A percentile compares a stretch with the other conserved stretches of the same genome.
phyloP scores from a whole-genome alignment of 2,797 vertebrate genomes.

The Calcarius lapponicus region DNA sequence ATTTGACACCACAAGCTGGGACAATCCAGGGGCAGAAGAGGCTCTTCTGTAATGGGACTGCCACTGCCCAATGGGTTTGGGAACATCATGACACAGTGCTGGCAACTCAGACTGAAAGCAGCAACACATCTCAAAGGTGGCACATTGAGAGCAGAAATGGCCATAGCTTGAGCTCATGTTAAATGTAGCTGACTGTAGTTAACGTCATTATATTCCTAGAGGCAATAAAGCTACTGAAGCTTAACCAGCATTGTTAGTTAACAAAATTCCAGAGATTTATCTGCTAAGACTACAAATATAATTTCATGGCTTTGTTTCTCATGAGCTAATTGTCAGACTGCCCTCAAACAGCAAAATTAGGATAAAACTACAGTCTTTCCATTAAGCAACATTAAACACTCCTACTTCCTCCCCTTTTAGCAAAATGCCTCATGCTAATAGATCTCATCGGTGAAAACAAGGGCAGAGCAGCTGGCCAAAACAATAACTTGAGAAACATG shows the following conservation, averaged over 20 bases:
- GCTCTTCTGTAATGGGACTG: neutral
- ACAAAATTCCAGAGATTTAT: neutral
- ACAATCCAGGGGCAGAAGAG: neutral
- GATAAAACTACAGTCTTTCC: neutral
- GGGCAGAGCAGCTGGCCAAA: neutral
- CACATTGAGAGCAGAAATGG: neutral
- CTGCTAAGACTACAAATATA: neutral
- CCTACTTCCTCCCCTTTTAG: neutral
- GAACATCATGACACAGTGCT: neutral
- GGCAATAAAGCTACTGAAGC: neutral
- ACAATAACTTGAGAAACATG: neutral
- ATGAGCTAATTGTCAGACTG: neutral
- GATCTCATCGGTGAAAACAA: neutral
- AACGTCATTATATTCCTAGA: neutral
- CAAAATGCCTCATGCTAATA: neutral
- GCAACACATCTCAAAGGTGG: neutral
- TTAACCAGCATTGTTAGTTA: neutral
- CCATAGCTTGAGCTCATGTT: neutral
- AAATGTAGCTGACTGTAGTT: neutral
- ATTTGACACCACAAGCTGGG: neutral
- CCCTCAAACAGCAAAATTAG: neutral
- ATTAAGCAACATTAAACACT: neutral
- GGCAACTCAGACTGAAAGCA: neutral
- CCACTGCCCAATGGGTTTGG: neutral
- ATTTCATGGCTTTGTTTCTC: neutral